Conservation (phyloP, 1,140 invertebrate species). For the Caenorhabditis inopinata region DNA sequence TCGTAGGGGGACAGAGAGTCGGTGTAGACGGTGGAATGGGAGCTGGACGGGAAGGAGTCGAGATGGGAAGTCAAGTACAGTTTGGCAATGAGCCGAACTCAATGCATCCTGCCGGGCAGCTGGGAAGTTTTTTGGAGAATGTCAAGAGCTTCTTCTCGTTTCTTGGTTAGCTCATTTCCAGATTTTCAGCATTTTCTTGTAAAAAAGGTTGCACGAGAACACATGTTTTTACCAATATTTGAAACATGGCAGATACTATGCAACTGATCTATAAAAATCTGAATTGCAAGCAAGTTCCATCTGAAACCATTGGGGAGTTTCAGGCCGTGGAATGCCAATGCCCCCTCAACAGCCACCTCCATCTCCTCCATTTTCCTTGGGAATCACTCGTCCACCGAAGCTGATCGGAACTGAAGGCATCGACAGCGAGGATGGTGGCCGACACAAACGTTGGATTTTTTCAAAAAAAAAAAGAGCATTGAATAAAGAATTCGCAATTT, state of each 20-base stretch:
- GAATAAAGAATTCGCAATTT: not conserved
- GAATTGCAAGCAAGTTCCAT: not conserved
- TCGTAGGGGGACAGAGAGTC: conserved; percentile 41
- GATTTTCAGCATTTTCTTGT: not conserved
- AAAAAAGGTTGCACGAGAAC: too few relatives aligned
- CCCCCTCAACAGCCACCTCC: conserved; percentile 21
- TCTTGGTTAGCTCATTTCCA: not conserved
- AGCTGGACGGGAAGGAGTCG: conserved; percentile 35
- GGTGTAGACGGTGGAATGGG: conserved; percentile 45
- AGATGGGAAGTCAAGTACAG: conserved; percentile 43
- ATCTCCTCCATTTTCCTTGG: conserved; percentile 10
- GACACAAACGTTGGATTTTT: not conserved
- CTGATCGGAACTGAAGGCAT: not conserved
- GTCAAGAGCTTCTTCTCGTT: conserved; percentile 29
- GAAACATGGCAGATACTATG: too few relatives aligned
- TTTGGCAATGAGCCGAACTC: conserved; percentile 34
- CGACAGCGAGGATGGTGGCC: not conserved
- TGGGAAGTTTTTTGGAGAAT: conserved; percentile 39
- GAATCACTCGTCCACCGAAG: conserved; percentile 8
- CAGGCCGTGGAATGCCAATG: conserved; percentile 25
- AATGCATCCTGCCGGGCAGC: conserved; percentile 28
- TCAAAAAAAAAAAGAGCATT: too few relatives aligned
- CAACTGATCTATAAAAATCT: too few relatives aligned
- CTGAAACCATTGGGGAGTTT: not conserved
- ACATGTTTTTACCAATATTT: too few relatives aligned